Evolutionary conservation across 2,797 vertebrate genomes (phyloP).

Genomic region (Schizopygopsis pylzovi): DNA sequence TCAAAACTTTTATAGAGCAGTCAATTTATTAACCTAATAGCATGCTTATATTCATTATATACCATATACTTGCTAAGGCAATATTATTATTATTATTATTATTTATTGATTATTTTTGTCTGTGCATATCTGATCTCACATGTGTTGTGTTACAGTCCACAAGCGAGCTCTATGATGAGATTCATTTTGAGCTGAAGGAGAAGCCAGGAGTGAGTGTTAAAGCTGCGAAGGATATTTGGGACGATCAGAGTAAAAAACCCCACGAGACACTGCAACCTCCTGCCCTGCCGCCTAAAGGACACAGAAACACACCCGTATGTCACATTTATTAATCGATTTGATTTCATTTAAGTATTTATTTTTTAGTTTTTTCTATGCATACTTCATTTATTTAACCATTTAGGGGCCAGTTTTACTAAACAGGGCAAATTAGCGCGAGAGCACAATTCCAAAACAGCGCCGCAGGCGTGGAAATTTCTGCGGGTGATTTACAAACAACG

Average conservation of each 20-base stretch:
- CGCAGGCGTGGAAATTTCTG: not conserved
- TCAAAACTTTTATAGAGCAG: not conserved
- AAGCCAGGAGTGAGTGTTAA: slow-evolving; percentile 57
- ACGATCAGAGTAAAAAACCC: slow-evolving; percentile 43
- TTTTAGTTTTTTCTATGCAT: not conserved
- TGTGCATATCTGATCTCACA: not conserved
- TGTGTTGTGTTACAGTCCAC: slow-evolving; percentile 68
- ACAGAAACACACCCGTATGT: slow-evolving; percentile 57
- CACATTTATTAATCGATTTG: not conserved
- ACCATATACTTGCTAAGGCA: not conserved
- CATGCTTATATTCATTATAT: no score
- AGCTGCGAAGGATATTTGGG: slow-evolving; percentile 56
- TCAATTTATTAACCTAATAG: no score
- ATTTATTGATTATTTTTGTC: not conserved
- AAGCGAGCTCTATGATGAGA: slow-evolving; percentile 79
- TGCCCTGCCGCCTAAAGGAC: slow-evolving; percentile 64
- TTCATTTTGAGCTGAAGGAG: slow-evolving; percentile 66
- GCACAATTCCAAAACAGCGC: not conserved
- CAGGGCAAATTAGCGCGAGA: not conserved
- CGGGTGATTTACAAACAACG: not conserved
- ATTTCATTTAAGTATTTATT: not conserved
- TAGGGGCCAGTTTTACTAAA: not conserved
- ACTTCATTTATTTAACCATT: not conserved
- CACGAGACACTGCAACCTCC: slow-evolving; percentile 54
- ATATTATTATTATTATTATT: not conserved